Conservation (phyloP, 2,113 vertebrate species). For the Dendrocopos noguchii region DNA sequence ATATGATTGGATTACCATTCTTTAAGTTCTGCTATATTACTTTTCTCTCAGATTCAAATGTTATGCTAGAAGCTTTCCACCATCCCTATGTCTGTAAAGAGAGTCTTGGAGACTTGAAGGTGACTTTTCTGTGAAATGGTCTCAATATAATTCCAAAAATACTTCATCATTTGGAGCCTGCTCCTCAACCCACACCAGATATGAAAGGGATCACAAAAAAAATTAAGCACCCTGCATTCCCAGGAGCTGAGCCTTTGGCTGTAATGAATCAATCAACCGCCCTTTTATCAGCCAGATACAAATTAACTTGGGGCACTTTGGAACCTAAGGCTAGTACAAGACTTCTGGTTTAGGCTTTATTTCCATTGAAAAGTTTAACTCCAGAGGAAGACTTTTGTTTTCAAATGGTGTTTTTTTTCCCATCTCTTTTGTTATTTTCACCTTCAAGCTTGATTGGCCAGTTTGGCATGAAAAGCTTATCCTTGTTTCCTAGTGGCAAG, state of each 20-base stretch:
- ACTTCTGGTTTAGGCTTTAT: neutral
- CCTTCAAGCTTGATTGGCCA: slow-evolving; percentile 12
- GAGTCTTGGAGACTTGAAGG: slow-evolving; percentile 24
- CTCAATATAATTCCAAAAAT: slow-evolving; percentile 45
- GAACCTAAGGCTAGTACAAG: neutral
- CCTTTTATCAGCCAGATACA: slow-evolving; percentile 45
- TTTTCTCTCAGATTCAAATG: neutral
- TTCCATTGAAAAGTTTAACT: neutral
- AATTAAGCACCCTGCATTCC: slow-evolving; percentile 28
- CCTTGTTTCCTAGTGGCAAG: neutral
- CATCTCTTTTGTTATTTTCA: slow-evolving; percentile 6
- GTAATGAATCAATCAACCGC: slow-evolving; percentile 28
- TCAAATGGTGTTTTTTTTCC: neutral
- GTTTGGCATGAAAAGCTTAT: slow-evolving; percentile 26
- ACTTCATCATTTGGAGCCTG: slow-evolving; percentile 39
- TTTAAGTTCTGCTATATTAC: neutral
- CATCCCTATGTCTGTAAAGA: neutral
- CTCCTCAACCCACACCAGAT: slow-evolving; percentile 29
- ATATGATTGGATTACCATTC: neutral
- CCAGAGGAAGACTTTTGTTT: slow-evolving; percentile 13
- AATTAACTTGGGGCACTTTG: neutral
- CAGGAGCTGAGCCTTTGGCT: slow-evolving; percentile 47
- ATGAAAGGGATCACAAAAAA: slow-evolving; percentile 48
- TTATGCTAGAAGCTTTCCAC: neutral
- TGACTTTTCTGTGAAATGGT: slow-evolving; percentile 36